Evolutionary conservation across 1,140 invertebrate species (phyloP), one percentile per base, ranked within the genome.

Genomic region (fruit fly (Drosophila melanogaster)): DNA sequence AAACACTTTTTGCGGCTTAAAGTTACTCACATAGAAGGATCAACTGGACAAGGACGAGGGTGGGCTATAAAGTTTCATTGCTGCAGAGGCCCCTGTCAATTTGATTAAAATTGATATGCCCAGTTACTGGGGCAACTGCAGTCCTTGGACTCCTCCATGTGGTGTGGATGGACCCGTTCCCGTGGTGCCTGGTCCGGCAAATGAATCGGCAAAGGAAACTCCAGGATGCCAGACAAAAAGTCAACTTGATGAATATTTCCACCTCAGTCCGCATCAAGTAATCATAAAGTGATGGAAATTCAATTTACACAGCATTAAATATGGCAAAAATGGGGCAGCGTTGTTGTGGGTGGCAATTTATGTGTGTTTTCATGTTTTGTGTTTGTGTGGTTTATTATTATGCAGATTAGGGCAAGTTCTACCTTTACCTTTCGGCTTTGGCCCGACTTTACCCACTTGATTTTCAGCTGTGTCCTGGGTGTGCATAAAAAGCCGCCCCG

Each of bases 241-340:
- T 70, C 50, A 71, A 53, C 65, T 70, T 71, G 67, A 70, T 70
- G 67, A 70, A 70, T 49, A 70, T 86, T 85, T 85, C 78, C 81
- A 59, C 51, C 62, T 67, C 72, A 84, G 74, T 67, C 37, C 78
- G 81, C 80, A 58, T 78, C 57, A 87, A 87, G 84, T 84, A 87
- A 89, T 87, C 84, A 87, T 87, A 87, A 87, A 87, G 84, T 87
- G 84, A 87, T 87, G 84, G 84, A 87, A 87, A 87, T 87, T 87
- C 84, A 87, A 87, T 87, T 87, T 87, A 77, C 84, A 87, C 84
- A 74, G 76, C 76, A 87, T 87, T 87, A 87, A 89, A 84, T 89
- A 80, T 77, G 76, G 76, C 76, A 87, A 77, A 70, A 70, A 60
- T 66, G 64, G 67, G 73, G 24, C 35, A 46, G 49, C 43, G 44